Evolutionary conservation across 2,888 invertebrate genomes (phyloP).

Genomic region (Hartigia nigra): DNA sequence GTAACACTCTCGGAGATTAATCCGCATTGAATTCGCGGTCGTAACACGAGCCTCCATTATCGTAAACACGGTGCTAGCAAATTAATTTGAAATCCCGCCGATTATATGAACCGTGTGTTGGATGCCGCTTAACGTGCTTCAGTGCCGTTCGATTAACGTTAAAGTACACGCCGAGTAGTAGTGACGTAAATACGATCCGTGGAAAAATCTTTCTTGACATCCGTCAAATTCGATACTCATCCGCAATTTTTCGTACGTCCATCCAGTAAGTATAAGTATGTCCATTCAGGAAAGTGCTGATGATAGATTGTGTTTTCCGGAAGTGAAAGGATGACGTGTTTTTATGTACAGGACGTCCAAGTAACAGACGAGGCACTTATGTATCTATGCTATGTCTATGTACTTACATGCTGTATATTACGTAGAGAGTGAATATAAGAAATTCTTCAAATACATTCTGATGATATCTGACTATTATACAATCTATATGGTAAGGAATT

Average conservation of each 20-base stretch:
- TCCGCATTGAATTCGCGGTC: slow-evolving; percentile 27
- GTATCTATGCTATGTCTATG: neutral
- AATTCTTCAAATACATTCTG: neutral
- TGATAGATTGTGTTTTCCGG: neutral
- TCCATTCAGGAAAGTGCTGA: neutral
- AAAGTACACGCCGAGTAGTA: neutral
- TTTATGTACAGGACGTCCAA: neutral
- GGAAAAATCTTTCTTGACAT: neutral
- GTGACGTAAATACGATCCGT: neutral
- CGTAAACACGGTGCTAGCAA: slow-evolving; percentile 40
- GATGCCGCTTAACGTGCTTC: neutral
- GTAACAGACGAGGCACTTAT: neutral
- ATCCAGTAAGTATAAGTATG: neutral
- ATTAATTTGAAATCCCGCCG: slow-evolving; percentile 39
- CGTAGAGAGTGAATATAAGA: neutral
- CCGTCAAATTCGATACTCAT: neutral
- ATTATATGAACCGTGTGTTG: neutral
- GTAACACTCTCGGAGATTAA: slow-evolving; percentile 19
- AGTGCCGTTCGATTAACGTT: neutral
- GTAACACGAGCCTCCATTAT: slow-evolving; percentile 31
- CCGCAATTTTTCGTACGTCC: neutral
- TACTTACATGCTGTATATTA: neutral
- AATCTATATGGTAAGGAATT: neutral
- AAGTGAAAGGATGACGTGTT: neutral
- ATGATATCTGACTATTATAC: neutral